Percentiles rank a stretch among this genome's conserved stretches.
Evolutionary conservation across 92 coral and sea anemone genomes (phyloP).

Genomic region (Paragorgia papillata): DNA sequence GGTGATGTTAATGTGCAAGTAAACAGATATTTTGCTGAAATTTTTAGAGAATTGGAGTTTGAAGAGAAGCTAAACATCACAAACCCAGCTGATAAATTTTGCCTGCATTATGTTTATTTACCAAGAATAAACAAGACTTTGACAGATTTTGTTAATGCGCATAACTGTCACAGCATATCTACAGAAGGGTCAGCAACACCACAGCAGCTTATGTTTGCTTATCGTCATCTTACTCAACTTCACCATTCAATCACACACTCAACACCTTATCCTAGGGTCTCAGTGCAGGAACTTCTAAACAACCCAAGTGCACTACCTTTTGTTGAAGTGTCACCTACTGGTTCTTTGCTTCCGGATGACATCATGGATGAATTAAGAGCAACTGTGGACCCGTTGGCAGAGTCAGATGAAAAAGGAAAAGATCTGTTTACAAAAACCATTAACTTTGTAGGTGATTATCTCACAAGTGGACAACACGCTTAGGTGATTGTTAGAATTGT

Average conservation of each 20-base stretch:
- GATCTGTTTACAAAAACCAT: constrained; percentile 50
- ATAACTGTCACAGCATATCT: constrained; percentile 60
- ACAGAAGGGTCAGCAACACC: constrained; percentile 46
- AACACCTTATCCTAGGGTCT: constrained; percentile 18
- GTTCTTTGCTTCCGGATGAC: constrained; percentile 38
- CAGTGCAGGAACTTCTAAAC: constrained; percentile 21
- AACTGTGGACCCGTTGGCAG: constrained; percentile 52
- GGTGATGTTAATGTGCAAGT: constrained; percentile 57
- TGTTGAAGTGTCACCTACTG: constrained; percentile 53
- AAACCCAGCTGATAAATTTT: constrained; percentile 62
- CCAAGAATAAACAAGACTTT: constrained; percentile 54
- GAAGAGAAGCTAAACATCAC: constrained; percentile 46
- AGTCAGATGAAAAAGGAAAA: constrained; percentile 38
- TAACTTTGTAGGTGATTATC: constrained; percentile 48
- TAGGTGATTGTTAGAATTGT: background rate
- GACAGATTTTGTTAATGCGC: constrained; percentile 56
- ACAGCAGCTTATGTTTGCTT: constrained; percentile 34
- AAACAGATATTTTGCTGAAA: constrained; percentile 30
- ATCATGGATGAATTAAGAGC: constrained; percentile 46
- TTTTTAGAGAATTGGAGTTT: constrained; percentile 43
- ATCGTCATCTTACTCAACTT: constrained; percentile 12
- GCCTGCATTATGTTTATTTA: constrained; percentile 58
- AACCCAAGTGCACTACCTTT: constrained; percentile 50
- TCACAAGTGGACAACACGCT: constrained; percentile 2
- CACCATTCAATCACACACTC: constrained; percentile 38